Base-by-base conservation (phyloP, 2,797 vertebrate species). In the Micrastur ruficollis region DNA sequence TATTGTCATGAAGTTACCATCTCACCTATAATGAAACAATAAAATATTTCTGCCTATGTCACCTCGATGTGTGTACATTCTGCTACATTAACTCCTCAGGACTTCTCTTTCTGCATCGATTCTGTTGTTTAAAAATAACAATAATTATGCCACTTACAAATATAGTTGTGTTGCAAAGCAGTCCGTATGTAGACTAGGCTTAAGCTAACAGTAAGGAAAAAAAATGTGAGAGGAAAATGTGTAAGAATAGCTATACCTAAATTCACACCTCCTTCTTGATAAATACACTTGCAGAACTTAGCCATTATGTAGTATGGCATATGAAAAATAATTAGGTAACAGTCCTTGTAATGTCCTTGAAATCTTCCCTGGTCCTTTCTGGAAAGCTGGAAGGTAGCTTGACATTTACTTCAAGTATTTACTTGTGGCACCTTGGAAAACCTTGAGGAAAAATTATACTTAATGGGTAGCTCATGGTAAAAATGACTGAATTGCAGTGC, bases 391-490 rank as follows among this genome's bases (percentile, higher is more conserved):
- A 95, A 32, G 46, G 53, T 61, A 75, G 19, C 11, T 86, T 58
- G 46, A 68, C 46, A 81, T 91, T 90, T 89, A 59, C 21, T 85
- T 88, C 70, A 87, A 86, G 32, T 91, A 91, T 92, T 95, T 96
- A 85, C 49, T 89, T 91, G 61, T 79, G 61, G 36, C 32, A 80
- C 53, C 26, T 82, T 59, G 36, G 65, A 96, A 93, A 82, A 62
- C 67, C 52, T 93, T 80, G 76, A 78, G 42, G 14, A 90, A 81
- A 86, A 72, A 59, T 89, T 81, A 65, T 27, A 56, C 50, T 89
- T 95, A 89, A 78, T 82, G 76, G 32, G 70, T 68, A 81, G 46
- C 52, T 94, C 58, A 61, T 25, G 46, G 67, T 78, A 80, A 44
- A 91, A 72, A 49, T 53, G 20, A n/a, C 34, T 59, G 81, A 81